Conservation (phyloP, 2,888 invertebrate genomes). For the Anoncus sp. region DNA sequence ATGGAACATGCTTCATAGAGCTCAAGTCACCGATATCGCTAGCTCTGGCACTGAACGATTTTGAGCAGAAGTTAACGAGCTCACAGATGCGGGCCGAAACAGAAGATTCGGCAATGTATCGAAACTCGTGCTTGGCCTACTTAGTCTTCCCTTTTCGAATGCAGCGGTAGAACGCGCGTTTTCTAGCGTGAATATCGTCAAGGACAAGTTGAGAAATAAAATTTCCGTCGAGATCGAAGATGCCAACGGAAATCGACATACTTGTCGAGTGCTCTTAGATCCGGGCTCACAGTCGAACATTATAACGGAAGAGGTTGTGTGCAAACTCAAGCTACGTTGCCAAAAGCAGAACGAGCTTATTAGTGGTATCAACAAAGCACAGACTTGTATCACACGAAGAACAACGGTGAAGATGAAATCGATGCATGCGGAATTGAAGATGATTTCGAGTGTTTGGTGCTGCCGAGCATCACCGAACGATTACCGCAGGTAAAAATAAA, state of each 20-base stretch:
- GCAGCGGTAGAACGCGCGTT: constrained; percentile 61
- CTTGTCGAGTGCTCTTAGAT: constrained; percentile 56
- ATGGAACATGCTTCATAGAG: too few relatives aligned
- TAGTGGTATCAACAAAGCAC: constrained; percentile 47
- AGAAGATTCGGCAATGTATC: constrained; percentile 47
- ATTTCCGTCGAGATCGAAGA: constrained; percentile 54
- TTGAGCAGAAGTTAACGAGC: neutral
- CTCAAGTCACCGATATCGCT: neutral
- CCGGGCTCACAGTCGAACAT: constrained; percentile 63
- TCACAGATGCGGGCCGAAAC: constrained; percentile 55
- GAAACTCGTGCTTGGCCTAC: constrained; percentile 45
- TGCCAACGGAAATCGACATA: constrained; percentile 38
- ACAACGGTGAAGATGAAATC: constrained; percentile 26
- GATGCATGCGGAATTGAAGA: constrained; percentile 41
- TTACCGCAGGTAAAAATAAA: constrained; percentile 51
- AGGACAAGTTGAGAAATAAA: constrained; percentile 61
- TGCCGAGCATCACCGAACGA: constrained; percentile 55
- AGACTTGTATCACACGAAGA: constrained; percentile 29
- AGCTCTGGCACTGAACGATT: too few relatives aligned
- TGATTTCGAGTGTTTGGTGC: constrained; percentile 52
- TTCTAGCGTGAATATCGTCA: constrained; percentile 59
- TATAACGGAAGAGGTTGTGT: constrained; percentile 53
- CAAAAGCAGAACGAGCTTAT: constrained; percentile 38
- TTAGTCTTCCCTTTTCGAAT: constrained; percentile 60
- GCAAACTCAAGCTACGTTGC: constrained; percentile 50